A percentile compares a stretch with the other conserved stretches of the same genome.
These are phyloP conservation scores for Corythornis cristatus DNA, from an alignment of 2,113 vertebrate species.

Conservation along the genomic window DNA sequence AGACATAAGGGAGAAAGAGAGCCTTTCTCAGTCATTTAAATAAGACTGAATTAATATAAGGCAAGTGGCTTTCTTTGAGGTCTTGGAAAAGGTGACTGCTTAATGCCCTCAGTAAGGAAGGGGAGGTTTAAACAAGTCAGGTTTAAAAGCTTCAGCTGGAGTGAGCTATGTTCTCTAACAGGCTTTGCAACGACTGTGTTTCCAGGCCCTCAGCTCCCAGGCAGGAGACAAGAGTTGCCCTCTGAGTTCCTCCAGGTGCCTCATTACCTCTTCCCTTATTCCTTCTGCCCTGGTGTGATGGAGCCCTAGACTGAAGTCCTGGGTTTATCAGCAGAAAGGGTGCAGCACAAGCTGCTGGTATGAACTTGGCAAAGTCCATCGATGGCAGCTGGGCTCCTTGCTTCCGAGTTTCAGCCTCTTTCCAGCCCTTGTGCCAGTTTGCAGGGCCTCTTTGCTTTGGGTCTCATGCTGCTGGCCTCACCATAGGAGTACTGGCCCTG, in stretches of 20 bases:
- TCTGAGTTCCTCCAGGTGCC: not conserved
- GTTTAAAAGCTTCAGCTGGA: slow-evolving; percentile 24
- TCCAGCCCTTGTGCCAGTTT: not conserved
- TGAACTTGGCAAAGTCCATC: not conserved
- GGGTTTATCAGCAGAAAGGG: slow-evolving; percentile 30
- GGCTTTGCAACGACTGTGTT: not conserved
- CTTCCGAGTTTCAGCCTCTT: not conserved
- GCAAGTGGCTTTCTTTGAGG: not conserved
- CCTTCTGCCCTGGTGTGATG: not conserved
- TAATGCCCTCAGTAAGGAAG: not conserved
- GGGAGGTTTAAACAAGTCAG: not conserved
- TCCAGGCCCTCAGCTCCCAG: not conserved
- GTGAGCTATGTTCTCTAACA: not conserved
- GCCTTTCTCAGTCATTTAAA: not conserved
- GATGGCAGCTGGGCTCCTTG: not conserved
- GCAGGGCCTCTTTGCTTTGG: not conserved
- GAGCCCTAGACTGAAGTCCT: slow-evolving; percentile 28
- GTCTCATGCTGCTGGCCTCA: not conserved
- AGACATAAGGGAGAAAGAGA: not conserved
- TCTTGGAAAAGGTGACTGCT: not conserved
- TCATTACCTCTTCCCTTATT: not conserved
- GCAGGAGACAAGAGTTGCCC: not conserved
- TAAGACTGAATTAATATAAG: not conserved
- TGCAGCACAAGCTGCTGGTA: not conserved
- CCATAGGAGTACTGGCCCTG: not conserved